Evolutionary conservation across 2,113 vertebrate species (phyloP).

Genomic region (Leptobrachium leishanense): DNA sequence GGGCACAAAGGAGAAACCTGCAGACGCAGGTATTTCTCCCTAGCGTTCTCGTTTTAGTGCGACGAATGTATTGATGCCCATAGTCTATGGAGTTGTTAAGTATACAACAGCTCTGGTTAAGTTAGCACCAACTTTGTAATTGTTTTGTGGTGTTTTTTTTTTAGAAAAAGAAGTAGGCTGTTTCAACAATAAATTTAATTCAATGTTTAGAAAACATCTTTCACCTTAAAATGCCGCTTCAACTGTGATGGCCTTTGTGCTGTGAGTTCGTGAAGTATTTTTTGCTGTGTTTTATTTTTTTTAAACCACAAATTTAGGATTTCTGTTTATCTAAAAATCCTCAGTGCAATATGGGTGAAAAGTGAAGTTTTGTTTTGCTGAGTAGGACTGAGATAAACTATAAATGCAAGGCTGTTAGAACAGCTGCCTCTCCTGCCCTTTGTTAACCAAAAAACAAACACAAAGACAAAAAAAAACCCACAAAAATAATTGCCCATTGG

Average conservation of each 20-base stretch:
- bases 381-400: constrained; percentile 1
- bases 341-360: constrained; percentile 30
- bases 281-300: background rate
- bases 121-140: no score
- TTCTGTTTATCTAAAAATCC: background rate
- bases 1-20: no score
- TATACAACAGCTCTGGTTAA: no score
- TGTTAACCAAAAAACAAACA: constrained; percentile 9
- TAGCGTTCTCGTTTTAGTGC: no score
- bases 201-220: background rate
- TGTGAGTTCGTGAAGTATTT: background rate
- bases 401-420: constrained; percentile 12
- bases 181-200: background rate
- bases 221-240: background rate
- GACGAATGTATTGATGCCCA: no score
- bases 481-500: no score
- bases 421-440: background rate
- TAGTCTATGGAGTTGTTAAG: no score
- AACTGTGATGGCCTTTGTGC: background rate
- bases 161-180: background rate
- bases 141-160: no score
- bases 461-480: no score
- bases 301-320: background rate
- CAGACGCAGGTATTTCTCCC: no score
- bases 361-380: constrained; percentile 16